These are phyloP conservation scores for Drosophila gunungcola DNA, from an alignment of 1,140 invertebrate genomes.

Conservation along the genomic window DNA sequence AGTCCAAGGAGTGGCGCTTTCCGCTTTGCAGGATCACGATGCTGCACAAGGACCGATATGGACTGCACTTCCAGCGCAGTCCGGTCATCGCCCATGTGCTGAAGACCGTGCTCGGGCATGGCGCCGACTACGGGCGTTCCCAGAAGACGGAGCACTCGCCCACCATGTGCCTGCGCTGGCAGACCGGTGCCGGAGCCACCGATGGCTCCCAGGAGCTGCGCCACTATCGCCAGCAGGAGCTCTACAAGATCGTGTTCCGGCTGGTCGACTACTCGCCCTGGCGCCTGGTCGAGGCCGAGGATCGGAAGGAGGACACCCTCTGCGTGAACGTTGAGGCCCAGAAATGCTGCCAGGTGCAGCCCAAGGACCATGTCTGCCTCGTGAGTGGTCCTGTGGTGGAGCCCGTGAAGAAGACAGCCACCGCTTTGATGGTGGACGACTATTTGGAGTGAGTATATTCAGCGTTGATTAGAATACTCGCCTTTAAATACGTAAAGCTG, in stretches of 20 bases:
- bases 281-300: conserved; percentile 14
- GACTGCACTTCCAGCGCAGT: conserved; percentile 42
- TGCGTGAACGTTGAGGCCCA: conserved; percentile 25
- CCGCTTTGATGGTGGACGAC: conserved; percentile 6
- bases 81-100: conserved; percentile 48
- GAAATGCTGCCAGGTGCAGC: neutral
- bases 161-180: conserved; percentile 15
- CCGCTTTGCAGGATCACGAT: conserved; percentile 12
- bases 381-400: conserved; percentile 57
- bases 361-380: conserved; percentile 15
- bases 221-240: conserved; percentile 47
- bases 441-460: conserved; percentile 55
- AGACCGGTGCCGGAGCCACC: neutral
- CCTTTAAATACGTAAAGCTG: no score
- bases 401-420: conserved; percentile 37
- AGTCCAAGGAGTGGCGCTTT: conserved; percentile 38
- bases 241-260: conserved; percentile 39
- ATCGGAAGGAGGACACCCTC: conserved; percentile 26
- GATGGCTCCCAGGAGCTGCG: conserved; percentile 33
- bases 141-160: neutral
- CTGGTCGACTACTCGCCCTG: conserved; percentile 55
- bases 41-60: conserved; percentile 37
- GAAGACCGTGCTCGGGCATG: conserved; percentile 7
- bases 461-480: neutral
- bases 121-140: conserved; percentile 28